Base-by-base conservation (phyloP, 2,797 vertebrate species). In the Zenarchopterus dispar region DNA sequence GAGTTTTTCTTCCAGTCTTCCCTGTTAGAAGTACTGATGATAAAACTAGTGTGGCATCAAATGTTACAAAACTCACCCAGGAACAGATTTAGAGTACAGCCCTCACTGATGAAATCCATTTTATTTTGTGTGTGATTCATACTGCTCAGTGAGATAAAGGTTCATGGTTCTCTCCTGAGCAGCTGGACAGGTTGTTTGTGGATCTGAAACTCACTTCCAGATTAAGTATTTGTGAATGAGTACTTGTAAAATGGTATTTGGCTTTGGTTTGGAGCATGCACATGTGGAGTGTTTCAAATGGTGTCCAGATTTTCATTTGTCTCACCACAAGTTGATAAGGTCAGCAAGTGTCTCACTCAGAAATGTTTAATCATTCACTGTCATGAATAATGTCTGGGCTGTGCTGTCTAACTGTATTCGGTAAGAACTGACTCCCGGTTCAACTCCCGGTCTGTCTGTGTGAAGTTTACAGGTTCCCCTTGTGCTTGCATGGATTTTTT, bases 161-260 rank as follows among this genome's bases (percentile, higher is more conserved):
- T n/a, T n/a, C n/a, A n/a, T n/a, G n/a, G n/a, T 24, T 24, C 24
- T 24, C 23, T 7, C 47, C 17, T 49, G 22, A 10, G 15, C 48
- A 8, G 9, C 16, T 50, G 24, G 28, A n/a, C n/a, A n/a, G 28
- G 28, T 50, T 28, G 24, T 33, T 26, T 21, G 26, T 33, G 18
- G 56, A 8, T 46, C 11, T 31, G n/a, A 57, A n/a, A 21, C 26
- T 46, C 3, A 23, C 19, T 5, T 54, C 31, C 28, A 19, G n/a
- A 19, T 53, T 21, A 51, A 51, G n/a, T 36, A 15, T 24, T 28
- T 31, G 16, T 17, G 24, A 46, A 58, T 36, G 15, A 58, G 19
- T 5, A 23, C 21, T 53, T 53, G 15, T 28, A 36, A n/a, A 46
- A 57, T 66, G 39, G n/a, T 57, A 36, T 52, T 36, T 59, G 41